Evolutionary conservation across 1,140 invertebrate species (phyloP).

Genomic region (Gonatopus flavifemur): DNA sequence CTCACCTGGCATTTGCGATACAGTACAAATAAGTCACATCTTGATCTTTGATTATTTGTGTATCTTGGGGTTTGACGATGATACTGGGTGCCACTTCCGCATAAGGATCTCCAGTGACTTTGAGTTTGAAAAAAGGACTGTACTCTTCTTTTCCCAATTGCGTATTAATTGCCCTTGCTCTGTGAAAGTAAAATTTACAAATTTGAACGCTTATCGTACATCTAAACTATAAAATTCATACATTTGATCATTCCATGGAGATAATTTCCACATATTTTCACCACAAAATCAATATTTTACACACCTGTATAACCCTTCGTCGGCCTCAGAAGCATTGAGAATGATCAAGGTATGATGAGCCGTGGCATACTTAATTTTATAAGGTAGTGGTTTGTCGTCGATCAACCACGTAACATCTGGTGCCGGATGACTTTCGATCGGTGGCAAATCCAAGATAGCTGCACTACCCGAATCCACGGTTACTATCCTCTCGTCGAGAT

Average conservation of each 20-base stretch:
- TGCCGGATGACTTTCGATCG: constrained; percentile 78
- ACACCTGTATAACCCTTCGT: constrained; percentile 75
- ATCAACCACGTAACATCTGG: constrained; percentile 85
- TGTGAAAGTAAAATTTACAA: constrained; percentile 38
- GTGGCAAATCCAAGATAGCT: constrained; percentile 77
- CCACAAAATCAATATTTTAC: too few species aligned
- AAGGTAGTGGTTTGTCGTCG: constrained; percentile 68
- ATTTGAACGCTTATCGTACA: too few species aligned
- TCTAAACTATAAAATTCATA: too few species aligned
- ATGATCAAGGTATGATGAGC: constrained; percentile 73
- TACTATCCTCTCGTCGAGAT: constrained; percentile 67
- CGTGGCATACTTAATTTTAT: constrained; percentile 81
- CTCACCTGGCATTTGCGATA: constrained; percentile 83
- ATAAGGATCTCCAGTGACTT: constrained; percentile 69
- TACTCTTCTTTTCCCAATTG: constrained; percentile 84
- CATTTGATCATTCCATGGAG: too few species aligned
- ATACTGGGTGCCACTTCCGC: constrained; percentile 80
- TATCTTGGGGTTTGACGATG: constrained; percentile 78
- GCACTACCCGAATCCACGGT: constrained; percentile 76
- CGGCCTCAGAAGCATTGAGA: constrained; percentile 70
- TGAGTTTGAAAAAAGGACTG: constrained; percentile 77
- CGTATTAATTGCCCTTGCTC: constrained; percentile 82
- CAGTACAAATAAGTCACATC: constrained; percentile 81
- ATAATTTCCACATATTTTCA: too few species aligned
- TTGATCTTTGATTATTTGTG: constrained; percentile 77